Evolutionary conservation across 1,140 invertebrate species (phyloP).

Genomic region (Heliconius nattereri): DNA sequence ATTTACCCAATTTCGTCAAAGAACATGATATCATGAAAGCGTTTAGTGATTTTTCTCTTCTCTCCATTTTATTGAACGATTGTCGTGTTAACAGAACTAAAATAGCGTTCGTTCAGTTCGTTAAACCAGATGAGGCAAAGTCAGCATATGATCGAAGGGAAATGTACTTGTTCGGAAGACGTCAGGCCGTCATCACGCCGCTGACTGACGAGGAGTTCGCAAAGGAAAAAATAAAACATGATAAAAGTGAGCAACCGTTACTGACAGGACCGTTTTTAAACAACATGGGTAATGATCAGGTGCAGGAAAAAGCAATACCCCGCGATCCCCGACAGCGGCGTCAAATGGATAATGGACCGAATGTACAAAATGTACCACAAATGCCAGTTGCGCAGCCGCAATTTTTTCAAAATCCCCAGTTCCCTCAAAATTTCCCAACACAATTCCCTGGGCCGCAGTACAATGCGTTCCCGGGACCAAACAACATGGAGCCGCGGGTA

Average conservation of each 20-base stretch:
- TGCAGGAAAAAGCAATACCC: conserved; percentile 44
- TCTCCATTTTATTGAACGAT: conserved; percentile 85
- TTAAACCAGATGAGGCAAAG: conserved; percentile 85
- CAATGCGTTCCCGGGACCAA: conserved; percentile 50
- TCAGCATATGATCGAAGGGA: conserved; percentile 81
- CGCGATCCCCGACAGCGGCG: conserved; percentile 68
- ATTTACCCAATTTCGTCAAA: conserved; percentile 88
- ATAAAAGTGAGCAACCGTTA: conserved; percentile 38
- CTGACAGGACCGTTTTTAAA: conserved; percentile 2
- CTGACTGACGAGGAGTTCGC: conserved; percentile 60
- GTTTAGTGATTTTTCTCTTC: conserved; percentile 87
- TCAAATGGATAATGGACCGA: conserved; percentile 46
- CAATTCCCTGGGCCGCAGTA: conserved; percentile 52
- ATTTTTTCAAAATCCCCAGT: conserved; percentile 51
- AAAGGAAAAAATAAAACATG: conserved; percentile 54
- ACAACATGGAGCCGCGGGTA: conserved; percentile 55
- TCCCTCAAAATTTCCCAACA: conserved; percentile 50
- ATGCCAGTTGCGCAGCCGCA: conserved; percentile 32
- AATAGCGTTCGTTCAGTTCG: conserved; percentile 88
- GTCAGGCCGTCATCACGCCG: conserved; percentile 52
- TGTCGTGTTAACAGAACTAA: conserved; percentile 82
- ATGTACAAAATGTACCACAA: conserved; percentile 22
- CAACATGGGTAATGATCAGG: conserved; percentile 23
- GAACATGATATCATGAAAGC: conserved; percentile 89
- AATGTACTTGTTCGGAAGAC: conserved; percentile 59